Base-by-base conservation (phyloP, 2,113 vertebrate genomes). In the Gobio gobio region DNA sequence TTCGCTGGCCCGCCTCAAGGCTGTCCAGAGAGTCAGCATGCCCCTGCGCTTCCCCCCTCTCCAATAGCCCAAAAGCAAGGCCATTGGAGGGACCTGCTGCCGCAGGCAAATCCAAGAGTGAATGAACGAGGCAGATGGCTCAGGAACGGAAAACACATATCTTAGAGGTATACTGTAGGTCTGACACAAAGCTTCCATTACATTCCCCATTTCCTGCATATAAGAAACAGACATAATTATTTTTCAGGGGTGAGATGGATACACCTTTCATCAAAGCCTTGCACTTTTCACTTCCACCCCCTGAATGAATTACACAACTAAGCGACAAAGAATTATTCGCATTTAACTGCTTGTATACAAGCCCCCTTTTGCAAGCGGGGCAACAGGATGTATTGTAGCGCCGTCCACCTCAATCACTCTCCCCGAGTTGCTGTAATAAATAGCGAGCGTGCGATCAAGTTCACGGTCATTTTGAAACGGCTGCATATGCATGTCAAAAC, bases 101-200 rank as follows among this genome's bases (percentile, higher is more conserved):
- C 94, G 91, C 84, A 73, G 94, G 93, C 94, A 90, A 90, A 80
- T 91, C 89, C 90, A 85, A 89, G 91, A 93, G 90, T 93, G 93
- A 93, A 92, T 92, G 92, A 90, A 92, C 89, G 91, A 92, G 90
- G 91, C 94, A 95, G 94, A 95, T 95, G 94, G 94, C 89, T 89
- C 40, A 45, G 73, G 85, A 87, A 91, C 85, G 86, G 87, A 91
- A 90, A 89, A 89, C 91, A 86, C 91, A 88, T 91, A 92, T 94
- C 92, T 94, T 92, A 87, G 91, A 94, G 90, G 90, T 92, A 20
- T 56, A 92, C 20, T n/a, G 76, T 22, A 88, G 89, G 83, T 88
- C 90, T 88, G 90, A 92, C 91, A 88, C 78, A 9, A 77, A 92
- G 91, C 83, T 86, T 64, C 43, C 33, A 79, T 70, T 75, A 74